A percentile compares a stretch with the other conserved stretches of the same genome.
Evolutionary conservation across 1,140 invertebrate genomes (phyloP).

Genomic region (Ruditapes philippinarum): DNA sequence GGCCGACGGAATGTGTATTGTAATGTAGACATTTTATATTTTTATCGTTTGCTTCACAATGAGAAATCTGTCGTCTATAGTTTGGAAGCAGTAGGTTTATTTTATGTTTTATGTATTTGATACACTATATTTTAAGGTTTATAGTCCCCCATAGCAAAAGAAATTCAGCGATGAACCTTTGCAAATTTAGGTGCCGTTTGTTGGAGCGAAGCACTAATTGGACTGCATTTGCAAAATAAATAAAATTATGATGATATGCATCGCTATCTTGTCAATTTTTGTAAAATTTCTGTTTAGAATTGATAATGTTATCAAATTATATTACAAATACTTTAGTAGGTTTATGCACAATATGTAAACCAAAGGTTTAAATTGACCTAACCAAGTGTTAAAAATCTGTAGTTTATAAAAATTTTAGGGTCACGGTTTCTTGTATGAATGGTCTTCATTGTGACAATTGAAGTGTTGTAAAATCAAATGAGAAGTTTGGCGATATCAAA

Average conservation of each 20-base stretch:
- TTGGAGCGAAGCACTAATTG: conserved; percentile 54
- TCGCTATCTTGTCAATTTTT: too few species aligned
- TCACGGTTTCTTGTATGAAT: too few species aligned
- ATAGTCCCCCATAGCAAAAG: background rate
- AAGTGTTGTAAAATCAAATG: too few species aligned
- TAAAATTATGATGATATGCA: background rate
- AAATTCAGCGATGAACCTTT: background rate
- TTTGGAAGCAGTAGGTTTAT: conserved; percentile 40
- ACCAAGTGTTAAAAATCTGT: too few species aligned
- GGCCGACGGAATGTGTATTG: conserved; percentile 70
- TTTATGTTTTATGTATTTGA: background rate
- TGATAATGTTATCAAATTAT: too few species aligned
- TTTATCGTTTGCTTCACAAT: conserved; percentile 53
- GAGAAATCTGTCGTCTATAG: background rate
- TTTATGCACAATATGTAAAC: too few species aligned
- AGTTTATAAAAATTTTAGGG: too few species aligned
- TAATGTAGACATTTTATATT: conserved; percentile 67
- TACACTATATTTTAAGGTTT: background rate
- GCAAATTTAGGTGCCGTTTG: conserved; percentile 47
- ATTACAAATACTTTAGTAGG: too few species aligned
- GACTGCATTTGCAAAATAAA: conserved; percentile 39
- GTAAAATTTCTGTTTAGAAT: too few species aligned
- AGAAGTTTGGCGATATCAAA: too few species aligned
- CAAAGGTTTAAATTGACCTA: too few species aligned
- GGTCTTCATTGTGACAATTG: too few species aligned